phyloP scores from a whole-genome alignment of 2,888 invertebrate genomes.

The Dryadula phaetusa region DNA sequence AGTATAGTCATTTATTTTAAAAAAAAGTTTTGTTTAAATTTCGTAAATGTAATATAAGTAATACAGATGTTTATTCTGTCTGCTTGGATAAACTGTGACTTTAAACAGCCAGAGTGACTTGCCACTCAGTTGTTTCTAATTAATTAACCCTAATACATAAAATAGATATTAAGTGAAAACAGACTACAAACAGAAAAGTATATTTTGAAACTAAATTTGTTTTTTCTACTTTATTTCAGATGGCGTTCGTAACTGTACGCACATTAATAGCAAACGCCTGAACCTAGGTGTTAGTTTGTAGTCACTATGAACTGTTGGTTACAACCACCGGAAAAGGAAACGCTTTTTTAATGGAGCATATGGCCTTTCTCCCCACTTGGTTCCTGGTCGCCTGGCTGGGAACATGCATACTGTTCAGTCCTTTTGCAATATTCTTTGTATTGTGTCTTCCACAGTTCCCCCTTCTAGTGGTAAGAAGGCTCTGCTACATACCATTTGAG shows the following conservation, averaged over 20 bases:
- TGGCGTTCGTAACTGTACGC: conserved; percentile 76
- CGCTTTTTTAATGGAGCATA: conserved; percentile 73
- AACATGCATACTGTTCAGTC: conserved; percentile 87
- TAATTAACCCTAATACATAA: no score
- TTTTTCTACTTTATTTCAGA: conserved; percentile 66
- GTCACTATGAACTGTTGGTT: conserved; percentile 62
- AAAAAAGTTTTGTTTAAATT: not conserved
- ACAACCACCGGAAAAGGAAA: conserved; percentile 40
- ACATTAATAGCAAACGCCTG: conserved; percentile 54
- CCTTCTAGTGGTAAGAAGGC: conserved; percentile 86
- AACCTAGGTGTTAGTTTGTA: conserved; percentile 45
- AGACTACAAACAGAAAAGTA: not conserved
- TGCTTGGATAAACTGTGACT: not conserved
- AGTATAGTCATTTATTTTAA: no score
- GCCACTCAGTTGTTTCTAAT: no score
- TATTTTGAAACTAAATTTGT: not conserved
- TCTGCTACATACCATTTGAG: conserved; percentile 87
- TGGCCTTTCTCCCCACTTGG: conserved; percentile 81
- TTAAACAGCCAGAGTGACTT: no score
- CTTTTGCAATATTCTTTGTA: conserved; percentile 86
- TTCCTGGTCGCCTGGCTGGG: conserved; percentile 86
- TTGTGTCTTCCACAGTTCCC: conserved; percentile 89
- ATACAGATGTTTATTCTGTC: not conserved
- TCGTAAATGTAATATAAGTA: not conserved
- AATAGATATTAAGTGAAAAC: no score